Conservation (phyloP, 2,113 vertebrate genomes). For the Butorides virescens region DNA sequence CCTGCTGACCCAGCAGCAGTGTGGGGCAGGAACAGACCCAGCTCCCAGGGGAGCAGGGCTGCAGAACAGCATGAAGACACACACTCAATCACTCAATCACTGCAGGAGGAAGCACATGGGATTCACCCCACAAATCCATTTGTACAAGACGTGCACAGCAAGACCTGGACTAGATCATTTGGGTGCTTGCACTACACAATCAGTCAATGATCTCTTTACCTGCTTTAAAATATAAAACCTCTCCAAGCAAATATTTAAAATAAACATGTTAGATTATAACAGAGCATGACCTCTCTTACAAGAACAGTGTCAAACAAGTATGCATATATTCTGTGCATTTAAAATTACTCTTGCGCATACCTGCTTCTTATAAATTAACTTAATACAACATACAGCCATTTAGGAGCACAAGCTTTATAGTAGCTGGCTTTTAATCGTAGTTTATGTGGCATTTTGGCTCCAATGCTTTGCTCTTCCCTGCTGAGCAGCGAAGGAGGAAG, state of each 20-base stretch:
- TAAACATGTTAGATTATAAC: background rate
- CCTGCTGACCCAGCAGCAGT: background rate
- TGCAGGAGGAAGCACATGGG: background rate
- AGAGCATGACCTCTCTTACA: background rate
- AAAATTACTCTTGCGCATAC: background rate
- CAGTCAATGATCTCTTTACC: background rate
- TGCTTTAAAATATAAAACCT: background rate
- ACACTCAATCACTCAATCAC: background rate
- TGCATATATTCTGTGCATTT: background rate
- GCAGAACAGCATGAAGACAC: background rate
- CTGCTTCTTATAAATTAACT: background rate
- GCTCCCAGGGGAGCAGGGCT: background rate
- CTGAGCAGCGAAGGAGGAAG: background rate
- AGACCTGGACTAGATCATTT: background rate
- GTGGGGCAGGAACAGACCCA: background rate
- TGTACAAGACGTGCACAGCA: no score
- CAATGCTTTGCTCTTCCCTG: background rate
- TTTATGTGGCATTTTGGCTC: background rate
- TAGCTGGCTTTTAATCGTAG: background rate
- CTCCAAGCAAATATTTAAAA: background rate
- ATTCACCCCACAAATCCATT: background rate
- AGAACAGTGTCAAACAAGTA: background rate
- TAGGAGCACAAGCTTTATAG: background rate
- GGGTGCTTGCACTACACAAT: background rate
- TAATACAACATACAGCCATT: background rate